Evolutionary conservation across 2,797 vertebrate species (phyloP), one percentile per base, ranked within the genome.

Genomic region (Sebastes alutus): DNA sequence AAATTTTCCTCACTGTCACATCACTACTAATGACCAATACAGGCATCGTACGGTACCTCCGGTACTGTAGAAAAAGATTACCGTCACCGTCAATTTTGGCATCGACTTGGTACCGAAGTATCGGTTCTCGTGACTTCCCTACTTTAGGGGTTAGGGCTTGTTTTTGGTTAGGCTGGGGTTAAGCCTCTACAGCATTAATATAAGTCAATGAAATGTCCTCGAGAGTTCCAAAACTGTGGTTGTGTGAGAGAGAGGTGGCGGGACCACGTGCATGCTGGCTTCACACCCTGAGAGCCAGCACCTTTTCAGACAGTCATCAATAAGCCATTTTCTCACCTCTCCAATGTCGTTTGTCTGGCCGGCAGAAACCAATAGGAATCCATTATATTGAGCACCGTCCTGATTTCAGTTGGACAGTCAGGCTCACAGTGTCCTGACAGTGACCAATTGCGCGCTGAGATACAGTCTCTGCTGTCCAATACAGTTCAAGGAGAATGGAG

Each of bases 281-380:
- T 56, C 22, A 25, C 30, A 25, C 4, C n/a, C 29, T n/a, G 42
- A 66, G 42, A 49, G 38, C 25, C 38, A 49, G 22, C 54, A 20
- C 67, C 25, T 23, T 14, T 58, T 75, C 85, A 88, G 81, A 80
- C 84, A 59, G 7, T 84, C 80, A 59, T 92, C 90, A 88, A 92
- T 92, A 90, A 91, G 83, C 77, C 80, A 77, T 93, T 91, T 80
- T 90, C 89, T 88, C 81, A 3, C 13, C 81, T 77, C 77, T 80
- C 77, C 78, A 23, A 4, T 64, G 83, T 87, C 78, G 61, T 88
- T 82, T 85, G 80, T 93, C 88, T 86, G 52, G 80, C 68, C 56
- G 38, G 79, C 88, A 89, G 73, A 85, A 81, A 88, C 86, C 91
- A 87, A 88, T 87, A 61, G 87, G 83, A 89, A 92, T 92, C 91